A percentile compares a stretch with the other conserved stretches of the same genome.
Conservation (phyloP, 35 echinoderm and acorn worm genomes). For the Eucidaris tribuloides region DNA sequence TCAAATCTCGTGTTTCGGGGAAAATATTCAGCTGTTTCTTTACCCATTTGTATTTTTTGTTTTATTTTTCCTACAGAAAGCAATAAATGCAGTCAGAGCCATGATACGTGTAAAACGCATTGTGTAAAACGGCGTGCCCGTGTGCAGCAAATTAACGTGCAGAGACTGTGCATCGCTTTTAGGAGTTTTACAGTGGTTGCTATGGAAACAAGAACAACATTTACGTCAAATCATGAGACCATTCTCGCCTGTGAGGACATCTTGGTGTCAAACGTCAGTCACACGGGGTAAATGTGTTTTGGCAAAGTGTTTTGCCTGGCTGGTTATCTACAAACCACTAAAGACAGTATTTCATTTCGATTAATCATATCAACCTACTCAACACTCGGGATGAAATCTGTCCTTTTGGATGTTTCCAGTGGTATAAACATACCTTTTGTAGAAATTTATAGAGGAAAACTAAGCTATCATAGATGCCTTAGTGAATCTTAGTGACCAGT, state of each 20-base stretch:
- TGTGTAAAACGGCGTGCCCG: constrained; percentile 9
- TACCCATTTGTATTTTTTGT: not conserved
- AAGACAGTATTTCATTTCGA: no score
- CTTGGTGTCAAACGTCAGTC: not conserved
- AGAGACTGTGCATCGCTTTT: not conserved
- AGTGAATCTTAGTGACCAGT: no score
- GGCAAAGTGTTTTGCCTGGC: no score
- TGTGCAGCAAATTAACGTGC: not conserved
- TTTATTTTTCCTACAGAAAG: constrained; percentile 49
- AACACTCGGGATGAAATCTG: no score
- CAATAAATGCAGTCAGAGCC: constrained; percentile 66
- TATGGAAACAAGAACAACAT: not conserved
- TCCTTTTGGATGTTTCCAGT: no score
- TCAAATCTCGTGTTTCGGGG: not conserved
- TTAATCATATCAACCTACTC: no score
- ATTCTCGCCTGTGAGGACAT: not conserved
- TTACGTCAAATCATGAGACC: not conserved
- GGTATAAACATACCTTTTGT: no score
- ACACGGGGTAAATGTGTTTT: not conserved
- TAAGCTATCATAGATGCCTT: no score
- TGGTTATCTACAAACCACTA: no score
- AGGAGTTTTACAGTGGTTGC: not conserved
- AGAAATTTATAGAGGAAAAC: no score
- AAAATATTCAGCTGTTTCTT: no score
- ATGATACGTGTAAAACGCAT: constrained; percentile 70